Evolutionary conservation across 2,113 vertebrate species (phyloP).

Genomic region (Dicentrarchus labrax): DNA sequence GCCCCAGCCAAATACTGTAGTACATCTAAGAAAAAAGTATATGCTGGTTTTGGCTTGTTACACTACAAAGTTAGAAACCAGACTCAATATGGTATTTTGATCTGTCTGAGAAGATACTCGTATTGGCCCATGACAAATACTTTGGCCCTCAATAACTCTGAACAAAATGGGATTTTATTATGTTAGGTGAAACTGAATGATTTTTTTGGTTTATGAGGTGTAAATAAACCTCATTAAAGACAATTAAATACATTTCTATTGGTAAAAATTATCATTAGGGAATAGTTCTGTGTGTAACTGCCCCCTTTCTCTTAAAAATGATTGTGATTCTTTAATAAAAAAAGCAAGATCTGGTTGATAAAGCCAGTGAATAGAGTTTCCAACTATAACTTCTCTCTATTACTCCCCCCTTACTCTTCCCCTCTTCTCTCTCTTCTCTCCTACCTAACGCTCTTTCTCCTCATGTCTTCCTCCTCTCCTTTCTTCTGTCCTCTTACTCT

Average conservation of each 20-base stretch:
- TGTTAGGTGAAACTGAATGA: background rate
- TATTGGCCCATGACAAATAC: background rate
- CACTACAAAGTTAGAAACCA: background rate
- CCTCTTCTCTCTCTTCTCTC: background rate
- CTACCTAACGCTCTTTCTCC: background rate
- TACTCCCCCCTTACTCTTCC: too few relatives aligned
- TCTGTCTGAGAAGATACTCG: background rate
- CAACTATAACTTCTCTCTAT: background rate
- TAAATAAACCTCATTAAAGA: background rate
- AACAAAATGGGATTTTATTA: slow-evolving; percentile 1
- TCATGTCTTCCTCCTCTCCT: too few relatives aligned
- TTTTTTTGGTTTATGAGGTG: too few relatives aligned
- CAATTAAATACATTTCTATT: too few relatives aligned
- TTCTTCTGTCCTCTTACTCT: background rate
- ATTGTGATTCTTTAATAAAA: background rate
- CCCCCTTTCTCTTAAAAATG: background rate
- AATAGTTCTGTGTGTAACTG: background rate
- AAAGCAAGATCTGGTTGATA: background rate
- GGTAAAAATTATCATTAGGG: background rate
- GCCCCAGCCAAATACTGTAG: background rate
- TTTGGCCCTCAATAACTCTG: too few relatives aligned
- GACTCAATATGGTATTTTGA: background rate
- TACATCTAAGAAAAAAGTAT: background rate
- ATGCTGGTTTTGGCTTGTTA: background rate
- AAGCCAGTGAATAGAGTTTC: slow-evolving; percentile 1